A percentile compares a stretch with the other conserved stretches of the same genome.
phyloP scores from a whole-genome alignment of 2,797 vertebrate genomes.

The Helostoma temminkii region DNA sequence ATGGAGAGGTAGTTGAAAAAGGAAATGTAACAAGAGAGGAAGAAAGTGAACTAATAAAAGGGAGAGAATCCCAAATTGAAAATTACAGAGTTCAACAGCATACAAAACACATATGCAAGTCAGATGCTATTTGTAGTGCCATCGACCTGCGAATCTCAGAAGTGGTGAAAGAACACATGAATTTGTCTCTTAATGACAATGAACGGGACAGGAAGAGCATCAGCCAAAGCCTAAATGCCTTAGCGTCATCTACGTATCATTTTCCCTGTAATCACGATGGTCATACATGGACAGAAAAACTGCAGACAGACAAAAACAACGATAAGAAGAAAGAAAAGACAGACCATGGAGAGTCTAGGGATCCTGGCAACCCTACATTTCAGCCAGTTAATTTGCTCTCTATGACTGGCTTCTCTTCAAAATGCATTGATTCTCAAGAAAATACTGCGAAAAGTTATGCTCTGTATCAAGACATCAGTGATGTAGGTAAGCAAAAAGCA shows the following conservation, averaged over 20 bases:
- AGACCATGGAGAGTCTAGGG: background rate
- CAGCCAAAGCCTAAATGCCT: constrained; percentile 48
- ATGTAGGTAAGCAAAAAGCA: constrained; percentile 8
- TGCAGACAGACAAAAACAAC: constrained; percentile 21
- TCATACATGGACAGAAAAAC: constrained; percentile 16
- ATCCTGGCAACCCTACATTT: background rate
- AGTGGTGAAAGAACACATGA: constrained; percentile 81
- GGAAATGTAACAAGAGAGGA: constrained; percentile 24
- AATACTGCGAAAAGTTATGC: constrained; percentile 6
- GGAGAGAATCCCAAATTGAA: background rate
- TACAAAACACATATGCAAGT: constrained; percentile 52
- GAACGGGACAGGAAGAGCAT: constrained; percentile 17
- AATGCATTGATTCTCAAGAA: constrained; percentile 12
- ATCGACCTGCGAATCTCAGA: constrained; percentile 85
- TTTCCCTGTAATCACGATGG: constrained; percentile 28
- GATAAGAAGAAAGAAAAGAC: constrained; percentile 32
- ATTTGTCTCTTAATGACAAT: constrained; percentile 45
- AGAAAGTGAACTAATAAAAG: constrained; percentile 13
- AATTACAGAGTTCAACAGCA: constrained; percentile 24
- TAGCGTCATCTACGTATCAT: constrained; percentile 36
- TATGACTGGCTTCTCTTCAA: constrained; percentile 13
- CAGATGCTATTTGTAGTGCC: constrained; percentile 72
- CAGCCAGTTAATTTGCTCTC: constrained; percentile 19
- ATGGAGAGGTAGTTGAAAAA: constrained; percentile 14
- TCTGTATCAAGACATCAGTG: constrained; percentile 11